phyloP scores from a whole-genome alignment of 2,113 vertebrate species.

The Galbula dea region DNA sequence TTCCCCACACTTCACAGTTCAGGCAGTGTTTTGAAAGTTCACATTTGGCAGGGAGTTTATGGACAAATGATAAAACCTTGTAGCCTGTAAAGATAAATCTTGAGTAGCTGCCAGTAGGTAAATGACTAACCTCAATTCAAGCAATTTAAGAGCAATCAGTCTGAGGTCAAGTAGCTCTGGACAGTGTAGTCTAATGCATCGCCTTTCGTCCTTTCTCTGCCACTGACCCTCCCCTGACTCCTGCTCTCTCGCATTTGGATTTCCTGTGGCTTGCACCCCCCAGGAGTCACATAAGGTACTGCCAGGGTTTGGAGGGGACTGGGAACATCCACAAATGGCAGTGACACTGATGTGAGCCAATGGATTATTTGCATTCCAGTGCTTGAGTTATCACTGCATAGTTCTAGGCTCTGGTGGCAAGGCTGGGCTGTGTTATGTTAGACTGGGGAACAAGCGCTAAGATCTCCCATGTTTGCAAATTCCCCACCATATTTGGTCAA shows the following conservation, averaged over 20 bases:
- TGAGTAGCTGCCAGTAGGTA: slow-evolving; percentile 63
- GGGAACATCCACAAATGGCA: slow-evolving; percentile 66
- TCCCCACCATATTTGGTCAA: slow-evolving; percentile 80
- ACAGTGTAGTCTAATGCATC: slow-evolving; percentile 34
- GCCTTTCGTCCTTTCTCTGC: slow-evolving; percentile 32
- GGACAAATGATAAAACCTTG: slow-evolving; percentile 64
- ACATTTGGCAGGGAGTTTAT: slow-evolving; percentile 41
- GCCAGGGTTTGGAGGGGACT: slow-evolving; percentile 40
- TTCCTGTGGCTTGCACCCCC: slow-evolving; percentile 51
- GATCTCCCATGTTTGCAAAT: slow-evolving; percentile 74
- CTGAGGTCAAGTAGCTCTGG: slow-evolving; percentile 53
- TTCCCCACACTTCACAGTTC: slow-evolving; percentile 47
- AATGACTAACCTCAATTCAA: slow-evolving; percentile 63
- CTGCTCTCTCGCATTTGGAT: slow-evolving; percentile 43
- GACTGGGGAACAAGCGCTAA: slow-evolving; percentile 72
- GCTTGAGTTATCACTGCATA: slow-evolving; percentile 73
- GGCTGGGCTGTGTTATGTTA: slow-evolving; percentile 73
- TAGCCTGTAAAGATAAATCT: slow-evolving; percentile 63
- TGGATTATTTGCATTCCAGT: slow-evolving; percentile 75
- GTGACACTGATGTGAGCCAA: slow-evolving; percentile 67
- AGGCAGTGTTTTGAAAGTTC: slow-evolving; percentile 65
- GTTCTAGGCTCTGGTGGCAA: slow-evolving; percentile 69
- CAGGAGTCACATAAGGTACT: slow-evolving; percentile 61
- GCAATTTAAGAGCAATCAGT: slow-evolving; percentile 62
- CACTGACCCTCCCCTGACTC: slow-evolving; percentile 55